phyloP scores from a whole-genome alignment of 2,797 vertebrate genomes.

The Pseudochirops corinnae region DNA sequence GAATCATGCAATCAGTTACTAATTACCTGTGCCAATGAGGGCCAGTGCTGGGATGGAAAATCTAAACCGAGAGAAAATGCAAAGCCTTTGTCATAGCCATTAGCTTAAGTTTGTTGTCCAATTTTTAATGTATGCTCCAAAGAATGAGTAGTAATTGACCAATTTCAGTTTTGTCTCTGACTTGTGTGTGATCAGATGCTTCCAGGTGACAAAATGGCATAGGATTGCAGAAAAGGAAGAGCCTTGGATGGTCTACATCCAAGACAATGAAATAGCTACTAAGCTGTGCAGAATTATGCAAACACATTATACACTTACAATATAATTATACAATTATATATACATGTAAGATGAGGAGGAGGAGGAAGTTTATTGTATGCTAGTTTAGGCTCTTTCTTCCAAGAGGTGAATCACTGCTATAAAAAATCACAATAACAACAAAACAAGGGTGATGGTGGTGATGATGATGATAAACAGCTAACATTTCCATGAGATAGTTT shows the following conservation, averaged over 20 bases:
- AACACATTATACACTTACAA: background rate
- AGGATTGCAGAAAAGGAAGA: background rate
- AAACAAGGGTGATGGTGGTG: background rate
- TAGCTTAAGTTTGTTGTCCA: background rate
- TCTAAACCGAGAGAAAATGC: slow-evolving; percentile 34
- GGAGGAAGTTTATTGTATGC: background rate
- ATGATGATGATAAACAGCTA: background rate
- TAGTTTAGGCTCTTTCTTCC: background rate
- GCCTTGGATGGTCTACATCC: background rate
- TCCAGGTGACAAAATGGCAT: background rate
- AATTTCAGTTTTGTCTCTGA: slow-evolving; percentile 33
- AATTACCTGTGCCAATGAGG: background rate
- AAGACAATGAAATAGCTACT: slow-evolving; percentile 10
- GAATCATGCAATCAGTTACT: background rate
- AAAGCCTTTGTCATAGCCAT: slow-evolving; percentile 26
- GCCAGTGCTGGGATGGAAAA: slow-evolving; percentile 28
- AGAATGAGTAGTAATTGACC: background rate
- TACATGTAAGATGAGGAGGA: background rate
- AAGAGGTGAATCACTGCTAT: background rate
- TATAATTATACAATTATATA: background rate
- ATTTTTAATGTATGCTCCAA: background rate
- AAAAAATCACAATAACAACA: background rate
- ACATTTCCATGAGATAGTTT: background rate
- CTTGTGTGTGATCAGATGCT: background rate
- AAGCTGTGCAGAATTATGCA: slow-evolving; percentile 1